These are phyloP conservation scores for Chaetops frenatus DNA, from an alignment of 2,113 vertebrate species.

Conservation along the genomic window DNA sequence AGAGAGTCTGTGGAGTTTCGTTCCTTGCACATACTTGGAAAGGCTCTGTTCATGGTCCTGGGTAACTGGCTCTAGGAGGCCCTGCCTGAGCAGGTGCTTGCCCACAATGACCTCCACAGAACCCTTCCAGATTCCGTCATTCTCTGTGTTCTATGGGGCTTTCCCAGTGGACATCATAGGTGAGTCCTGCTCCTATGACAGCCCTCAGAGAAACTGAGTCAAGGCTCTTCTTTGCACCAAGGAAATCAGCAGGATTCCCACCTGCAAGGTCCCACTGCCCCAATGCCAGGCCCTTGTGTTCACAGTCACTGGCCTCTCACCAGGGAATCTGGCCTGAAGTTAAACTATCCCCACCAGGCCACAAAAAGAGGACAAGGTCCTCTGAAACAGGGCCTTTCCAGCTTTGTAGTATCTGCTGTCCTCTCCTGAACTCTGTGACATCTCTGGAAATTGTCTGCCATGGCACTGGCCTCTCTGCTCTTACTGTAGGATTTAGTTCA, in stretches of 20 bases:
- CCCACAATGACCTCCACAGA: neutral
- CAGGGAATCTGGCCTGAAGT: neutral
- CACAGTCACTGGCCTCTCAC: neutral
- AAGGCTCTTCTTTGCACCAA: neutral
- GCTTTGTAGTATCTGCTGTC: too few species aligned
- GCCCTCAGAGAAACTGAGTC: neutral
- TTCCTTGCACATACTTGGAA: neutral
- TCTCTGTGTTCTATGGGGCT: neutral
- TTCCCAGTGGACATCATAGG: fast-evolving
- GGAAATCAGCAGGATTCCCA: neutral
- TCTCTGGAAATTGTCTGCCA: too few species aligned
- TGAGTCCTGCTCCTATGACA: neutral
- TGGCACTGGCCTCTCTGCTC: too few species aligned
- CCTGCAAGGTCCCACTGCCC: too few species aligned
- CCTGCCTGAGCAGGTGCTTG: neutral
- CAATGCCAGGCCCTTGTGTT: neutral
- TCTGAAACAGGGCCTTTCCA: too few species aligned
- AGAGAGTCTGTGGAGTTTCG: neutral
- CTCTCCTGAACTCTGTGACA: too few species aligned
- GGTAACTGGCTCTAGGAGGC: neutral
- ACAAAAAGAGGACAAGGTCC: too few species aligned
- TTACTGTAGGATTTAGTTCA: too few species aligned
- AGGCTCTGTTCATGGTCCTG: neutral
- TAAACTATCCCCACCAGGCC: neutral
- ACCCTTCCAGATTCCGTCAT: neutral